A percentile compares a stretch with the other conserved stretches of the same genome.
Conservation (phyloP, 2,797 vertebrate species). For the Artibeus lituratus region DNA sequence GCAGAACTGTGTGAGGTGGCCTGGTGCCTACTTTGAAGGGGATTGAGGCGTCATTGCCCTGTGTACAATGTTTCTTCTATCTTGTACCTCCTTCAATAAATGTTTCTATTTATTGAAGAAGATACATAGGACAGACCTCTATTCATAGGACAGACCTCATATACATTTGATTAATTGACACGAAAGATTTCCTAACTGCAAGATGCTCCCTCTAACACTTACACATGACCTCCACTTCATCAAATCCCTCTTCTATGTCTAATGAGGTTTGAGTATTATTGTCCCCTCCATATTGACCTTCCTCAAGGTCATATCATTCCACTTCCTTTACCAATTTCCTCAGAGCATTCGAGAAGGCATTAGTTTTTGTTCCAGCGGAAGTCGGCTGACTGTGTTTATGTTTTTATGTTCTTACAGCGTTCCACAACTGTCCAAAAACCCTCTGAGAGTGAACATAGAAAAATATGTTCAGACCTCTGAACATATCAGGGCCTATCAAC, state of each 20-base stretch:
- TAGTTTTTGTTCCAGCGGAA: not conserved
- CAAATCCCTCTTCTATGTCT: not conserved
- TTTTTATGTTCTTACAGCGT: not conserved
- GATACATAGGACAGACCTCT: not conserved
- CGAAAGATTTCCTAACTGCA: not conserved
- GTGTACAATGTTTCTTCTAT: not conserved
- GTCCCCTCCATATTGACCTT: not conserved
- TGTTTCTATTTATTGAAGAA: not conserved
- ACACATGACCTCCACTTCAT: not conserved
- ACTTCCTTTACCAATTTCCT: constrained; percentile 1
- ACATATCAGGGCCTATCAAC: too few relatives aligned
- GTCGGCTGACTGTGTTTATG: not conserved
- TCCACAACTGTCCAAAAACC: not conserved
- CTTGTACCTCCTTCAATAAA: not conserved
- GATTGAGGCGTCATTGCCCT: too few relatives aligned
- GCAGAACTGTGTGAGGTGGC: too few relatives aligned
- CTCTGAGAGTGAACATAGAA: too few relatives aligned
- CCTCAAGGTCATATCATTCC: not conserved
- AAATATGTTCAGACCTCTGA: too few relatives aligned
- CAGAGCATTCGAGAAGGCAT: not conserved
- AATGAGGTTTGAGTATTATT: not conserved
- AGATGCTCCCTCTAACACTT: not conserved
- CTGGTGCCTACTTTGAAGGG: too few relatives aligned
- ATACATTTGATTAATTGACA: not conserved
- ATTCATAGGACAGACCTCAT: not conserved